Conservation (phyloP, 2,797 vertebrate species). For the Oryzias sinensis region DNA sequence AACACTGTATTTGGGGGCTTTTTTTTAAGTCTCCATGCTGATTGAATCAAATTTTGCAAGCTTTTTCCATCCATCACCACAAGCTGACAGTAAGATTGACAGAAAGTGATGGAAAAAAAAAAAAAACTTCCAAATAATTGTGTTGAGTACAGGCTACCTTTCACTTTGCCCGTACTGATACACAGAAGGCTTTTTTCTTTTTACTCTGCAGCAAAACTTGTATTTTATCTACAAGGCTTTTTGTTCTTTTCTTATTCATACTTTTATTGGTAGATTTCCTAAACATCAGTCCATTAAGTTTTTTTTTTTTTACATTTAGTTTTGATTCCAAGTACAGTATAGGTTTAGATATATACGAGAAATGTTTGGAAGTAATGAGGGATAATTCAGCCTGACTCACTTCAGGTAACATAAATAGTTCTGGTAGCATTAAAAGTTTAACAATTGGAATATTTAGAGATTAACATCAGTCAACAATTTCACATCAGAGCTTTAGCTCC, state of each 20-base stretch:
- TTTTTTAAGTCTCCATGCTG: constrained; percentile 37
- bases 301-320: not conserved
- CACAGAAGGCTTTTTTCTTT: constrained; percentile 20
- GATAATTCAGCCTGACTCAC: no score
- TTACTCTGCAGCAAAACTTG: constrained; percentile 29
- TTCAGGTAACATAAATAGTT: no score
- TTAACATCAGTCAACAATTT: no score
- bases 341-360: no score
- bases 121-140: constrained; percentile 15
- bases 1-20: constrained; percentile 16
- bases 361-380: no score
- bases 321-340: not conserved
- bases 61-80: constrained; percentile 38
- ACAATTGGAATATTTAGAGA: no score
- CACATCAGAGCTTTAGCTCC: no score
- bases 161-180: constrained; percentile 3
- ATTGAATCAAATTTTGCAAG: constrained; percentile 39
- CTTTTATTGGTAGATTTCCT: not conserved
- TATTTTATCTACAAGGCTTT: constrained; percentile 1
- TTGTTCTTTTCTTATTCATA: not conserved
- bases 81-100: constrained; percentile 31
- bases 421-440: no score
- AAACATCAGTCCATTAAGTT: not conserved
- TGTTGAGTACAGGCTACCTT: constrained; percentile 13
- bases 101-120: constrained; percentile 17